Base-by-base conservation (phyloP, 2,888 invertebrate genomes). In the Drosophila affinis region DNA sequence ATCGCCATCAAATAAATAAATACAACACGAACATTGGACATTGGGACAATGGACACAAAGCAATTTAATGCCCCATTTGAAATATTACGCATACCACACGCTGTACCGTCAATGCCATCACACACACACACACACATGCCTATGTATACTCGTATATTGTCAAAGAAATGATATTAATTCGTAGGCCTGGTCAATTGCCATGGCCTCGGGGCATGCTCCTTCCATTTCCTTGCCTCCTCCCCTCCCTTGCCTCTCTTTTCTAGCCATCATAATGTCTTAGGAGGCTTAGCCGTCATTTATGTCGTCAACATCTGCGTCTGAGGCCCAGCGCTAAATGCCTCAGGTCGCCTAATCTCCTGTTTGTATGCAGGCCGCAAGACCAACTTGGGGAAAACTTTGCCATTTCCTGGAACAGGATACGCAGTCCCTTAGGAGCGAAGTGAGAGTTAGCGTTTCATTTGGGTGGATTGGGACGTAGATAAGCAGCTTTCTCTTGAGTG, bases 11-110 rank as follows among this genome's bases (percentile, higher is more conserved):
- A 62, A 69, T 60, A 63, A 48, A 60, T 69, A 34, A 21, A 29
- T 34, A 51, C 55, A 27, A 21, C 39, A 47, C 27, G 46, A 27
- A 64, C 53, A 65, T 65, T 34, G 47, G 29, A 14, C n/a, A 24
- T 39, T n/a, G 39, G n/a, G 47, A 57, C 49, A 52, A 32, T 60
- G 27, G n/a, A 51, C 44, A 12, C 51, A 34, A 69, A 62, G 62
- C 75, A 75, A 75, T 81, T 76, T 72, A 75, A 72, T 71, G 57
- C 47, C n/a, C 59, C 59, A 69, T 77, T 49, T 60, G 51, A 68
- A 75, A 78, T 87, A 79, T 78, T 75, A 64, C 71, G 85, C 78
- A 84, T 87, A 81, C 85, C 78, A 68, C 76, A 58, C 82, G 76
- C 65, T 78, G 79, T 62, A 69, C 63, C 53, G 62, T 56, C 77